phyloP scores from a whole-genome alignment of 2,888 invertebrate genomes.

The Orgyia antiqua region DNA sequence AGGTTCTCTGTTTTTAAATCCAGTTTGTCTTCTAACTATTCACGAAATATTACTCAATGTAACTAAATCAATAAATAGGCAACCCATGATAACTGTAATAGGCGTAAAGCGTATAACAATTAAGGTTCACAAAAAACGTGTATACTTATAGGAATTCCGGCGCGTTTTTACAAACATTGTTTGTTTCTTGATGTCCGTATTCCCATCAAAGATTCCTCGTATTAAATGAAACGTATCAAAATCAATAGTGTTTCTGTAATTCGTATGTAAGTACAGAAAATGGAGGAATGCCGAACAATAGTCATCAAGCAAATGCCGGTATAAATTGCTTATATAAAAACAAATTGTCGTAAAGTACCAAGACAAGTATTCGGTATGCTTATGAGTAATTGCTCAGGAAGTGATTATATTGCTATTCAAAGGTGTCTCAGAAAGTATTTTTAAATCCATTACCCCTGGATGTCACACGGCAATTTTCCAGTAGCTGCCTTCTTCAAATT shows the following conservation, averaged over 20 bases:
- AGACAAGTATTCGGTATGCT: slow-evolving; percentile 41
- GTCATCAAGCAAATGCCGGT: slow-evolving; percentile 8
- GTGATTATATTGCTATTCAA: slow-evolving; percentile 65
- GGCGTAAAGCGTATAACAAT: slow-evolving; percentile 17
- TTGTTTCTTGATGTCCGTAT: slow-evolving; percentile 20
- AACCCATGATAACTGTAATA: no score
- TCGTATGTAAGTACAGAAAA: slow-evolving; percentile 4
- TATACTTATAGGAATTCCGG: slow-evolving; percentile 15
- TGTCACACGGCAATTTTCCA: slow-evolving; percentile 76
- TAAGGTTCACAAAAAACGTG: slow-evolving; percentile 24
- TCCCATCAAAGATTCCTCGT: slow-evolving; percentile 22
- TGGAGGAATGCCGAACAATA: slow-evolving; percentile 11
- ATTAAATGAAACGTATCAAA: slow-evolving; percentile 19
- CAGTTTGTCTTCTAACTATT: no score
- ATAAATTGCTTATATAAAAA: slow-evolving; percentile 18
- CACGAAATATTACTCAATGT: no score
- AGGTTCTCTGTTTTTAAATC: no score
- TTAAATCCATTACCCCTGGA: slow-evolving; percentile 69
- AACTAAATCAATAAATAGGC: no score
- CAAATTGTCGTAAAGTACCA: slow-evolving; percentile 35
- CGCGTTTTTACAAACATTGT: slow-evolving; percentile 19
- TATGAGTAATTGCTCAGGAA: slow-evolving; percentile 55
- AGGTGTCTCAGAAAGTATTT: slow-evolving; percentile 62
- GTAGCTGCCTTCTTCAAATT: slow-evolving; percentile 46
- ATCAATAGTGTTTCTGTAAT: slow-evolving; percentile 12